Base-by-base conservation (phyloP, 2,797 vertebrate species). In the Malacoctenus gilli region DNA sequence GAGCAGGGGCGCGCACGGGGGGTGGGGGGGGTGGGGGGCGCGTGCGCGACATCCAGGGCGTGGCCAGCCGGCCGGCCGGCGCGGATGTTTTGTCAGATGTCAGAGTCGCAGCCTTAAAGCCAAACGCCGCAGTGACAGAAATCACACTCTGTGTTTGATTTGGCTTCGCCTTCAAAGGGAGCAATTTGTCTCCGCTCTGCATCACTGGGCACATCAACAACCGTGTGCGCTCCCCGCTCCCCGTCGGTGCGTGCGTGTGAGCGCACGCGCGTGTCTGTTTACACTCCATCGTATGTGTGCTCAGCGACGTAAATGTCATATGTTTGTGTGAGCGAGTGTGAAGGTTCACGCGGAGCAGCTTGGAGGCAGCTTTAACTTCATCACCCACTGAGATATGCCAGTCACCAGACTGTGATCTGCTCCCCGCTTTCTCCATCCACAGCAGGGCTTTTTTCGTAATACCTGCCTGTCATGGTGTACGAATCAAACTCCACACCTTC, bases 151-250 rank as follows among this genome's bases (percentile, higher is more conserved):
- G 49, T 70, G 71, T 86, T 87, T 85, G 81, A 85, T 83, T 84
- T 86, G 81, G 79, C 77, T 75, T 75, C 48, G 70, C 73, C 82
- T 89, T 86, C 84, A 85, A 89, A 88, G 82, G 72, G 66, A 83
- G 77, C 79, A 81, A 87, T 90, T 89, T 86, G 83, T 90, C 85
- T 84, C 71, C 61, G 50, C 71, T 71, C 82, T 72, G 84, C 83
- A 80, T 89, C 85, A 68, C 62, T 68, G 83, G 75, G 70, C 79
- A 80, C 84, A 82, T 85, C 85, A 80, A 73, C 82, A 80, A 75
- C 80, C 77, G 50, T 61, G 62, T 43, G 23, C 41, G 23, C 41
- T 48, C 57, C 34, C 51, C 25, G 25, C 44, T 41, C 31, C 46
- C 19, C 42, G 42, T 23, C 59, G 8, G 30, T 36, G 18, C 60